Percentiles rank a stretch among this genome's conserved stretches.
Conservation (phyloP, 2,797 vertebrate species). For the Tinamus major region DNA sequence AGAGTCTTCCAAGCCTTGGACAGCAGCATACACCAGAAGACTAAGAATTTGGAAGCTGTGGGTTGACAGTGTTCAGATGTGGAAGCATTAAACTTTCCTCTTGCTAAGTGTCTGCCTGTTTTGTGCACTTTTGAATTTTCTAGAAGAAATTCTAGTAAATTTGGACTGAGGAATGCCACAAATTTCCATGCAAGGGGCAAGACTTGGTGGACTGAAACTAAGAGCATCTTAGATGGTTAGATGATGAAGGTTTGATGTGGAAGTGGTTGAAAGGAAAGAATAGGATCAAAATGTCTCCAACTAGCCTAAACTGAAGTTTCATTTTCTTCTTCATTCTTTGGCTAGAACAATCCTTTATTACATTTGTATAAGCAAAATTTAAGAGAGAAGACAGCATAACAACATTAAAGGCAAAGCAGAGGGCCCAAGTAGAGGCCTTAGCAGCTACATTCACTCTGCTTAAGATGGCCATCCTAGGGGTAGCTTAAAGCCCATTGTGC, state of each 20-base stretch:
- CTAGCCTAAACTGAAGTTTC: not conserved
- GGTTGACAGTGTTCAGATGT: not conserved
- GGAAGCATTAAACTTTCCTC: not conserved
- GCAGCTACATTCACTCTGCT: not conserved
- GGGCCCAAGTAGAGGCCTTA: not conserved
- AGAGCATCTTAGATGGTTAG: not conserved
- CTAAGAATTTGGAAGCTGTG: not conserved
- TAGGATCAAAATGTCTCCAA: not conserved
- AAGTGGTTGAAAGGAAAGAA: not conserved
- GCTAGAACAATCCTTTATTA: not conserved
- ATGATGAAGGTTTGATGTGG: not conserved
- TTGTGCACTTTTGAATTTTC: constrained; percentile 10
- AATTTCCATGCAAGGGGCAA: not conserved
- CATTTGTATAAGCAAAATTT: not conserved
- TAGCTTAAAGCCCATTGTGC: not conserved
- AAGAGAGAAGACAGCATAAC: not conserved
- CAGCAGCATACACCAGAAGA: not conserved
- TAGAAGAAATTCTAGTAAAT: constrained; percentile 28
- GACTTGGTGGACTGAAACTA: not conserved
- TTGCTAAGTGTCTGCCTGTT: not conserved
- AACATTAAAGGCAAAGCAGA: not conserved
- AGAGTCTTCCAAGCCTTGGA: not conserved
- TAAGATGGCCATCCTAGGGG: not conserved
- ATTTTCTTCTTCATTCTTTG: not conserved
- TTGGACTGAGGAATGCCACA: not conserved